Evolutionary conservation across 2,888 invertebrate species (phyloP).

Genomic region (Cheilosia vulpina): DNA sequence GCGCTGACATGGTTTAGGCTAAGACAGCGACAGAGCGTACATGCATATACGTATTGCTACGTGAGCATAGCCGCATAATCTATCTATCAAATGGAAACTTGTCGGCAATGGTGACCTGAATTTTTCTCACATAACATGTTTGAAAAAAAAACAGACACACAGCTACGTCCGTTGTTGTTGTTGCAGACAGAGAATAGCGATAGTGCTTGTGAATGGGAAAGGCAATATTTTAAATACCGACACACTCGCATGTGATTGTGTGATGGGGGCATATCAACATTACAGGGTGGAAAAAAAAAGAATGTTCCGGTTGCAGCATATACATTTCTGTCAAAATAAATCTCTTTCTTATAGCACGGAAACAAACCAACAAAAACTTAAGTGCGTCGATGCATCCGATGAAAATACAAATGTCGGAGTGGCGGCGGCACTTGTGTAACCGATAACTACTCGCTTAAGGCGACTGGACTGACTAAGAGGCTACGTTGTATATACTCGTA

Average conservation of each 20-base stretch:
- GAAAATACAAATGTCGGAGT: not conserved
- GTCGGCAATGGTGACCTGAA: conserved; percentile 71
- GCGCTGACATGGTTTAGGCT: conserved; percentile 62
- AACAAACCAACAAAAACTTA: not conserved
- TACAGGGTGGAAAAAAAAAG: conserved; percentile 24
- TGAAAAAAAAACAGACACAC: conserved; percentile 32
- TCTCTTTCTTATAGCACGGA: not conserved
- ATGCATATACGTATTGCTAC: conserved; percentile 40
- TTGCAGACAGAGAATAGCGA: conserved; percentile 50
- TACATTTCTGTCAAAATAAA: not conserved
- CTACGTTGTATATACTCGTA: not conserved
- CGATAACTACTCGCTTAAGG: not conserved
- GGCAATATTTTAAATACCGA: conserved; percentile 37
- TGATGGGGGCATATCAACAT: conserved; percentile 20
- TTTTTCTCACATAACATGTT: conserved; percentile 72
- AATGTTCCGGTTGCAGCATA: not conserved
- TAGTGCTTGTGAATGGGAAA: conserved; percentile 62
- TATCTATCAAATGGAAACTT: conserved; percentile 43
- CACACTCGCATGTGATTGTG: conserved; percentile 26
- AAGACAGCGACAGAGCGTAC: conserved; percentile 36
- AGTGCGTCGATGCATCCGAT: not conserved
- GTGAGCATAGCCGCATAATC: conserved; percentile 68
- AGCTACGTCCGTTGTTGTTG: conserved; percentile 21
- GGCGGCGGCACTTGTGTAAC: not conserved
- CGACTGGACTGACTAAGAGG: too few relatives aligned